phyloP scores from a whole-genome alignment of 2,888 invertebrate genomes.

The Cheilosia pagana region DNA sequence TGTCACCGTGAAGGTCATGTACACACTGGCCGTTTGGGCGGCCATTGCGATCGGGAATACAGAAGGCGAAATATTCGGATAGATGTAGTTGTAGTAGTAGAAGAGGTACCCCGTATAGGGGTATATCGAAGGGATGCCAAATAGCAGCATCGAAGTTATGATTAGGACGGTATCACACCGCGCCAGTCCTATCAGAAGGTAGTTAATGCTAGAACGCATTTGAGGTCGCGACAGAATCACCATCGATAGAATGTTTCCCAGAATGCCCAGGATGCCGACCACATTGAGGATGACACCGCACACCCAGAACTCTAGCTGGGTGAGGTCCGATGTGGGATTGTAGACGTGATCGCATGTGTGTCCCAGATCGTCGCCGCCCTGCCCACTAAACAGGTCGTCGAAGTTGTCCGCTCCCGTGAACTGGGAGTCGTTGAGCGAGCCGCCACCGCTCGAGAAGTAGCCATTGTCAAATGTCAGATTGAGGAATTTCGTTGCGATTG shows the following conservation, averaged over 20 bases:
- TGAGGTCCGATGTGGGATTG: conserved; percentile 78
- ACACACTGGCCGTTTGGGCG: conserved; percentile 96
- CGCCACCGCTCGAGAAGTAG: conserved; percentile 17
- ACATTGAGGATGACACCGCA: conserved; percentile 92
- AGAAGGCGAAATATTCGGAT: conserved; percentile 91
- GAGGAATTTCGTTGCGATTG: conserved; percentile 50
- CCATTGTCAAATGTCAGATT: conserved; percentile 49
- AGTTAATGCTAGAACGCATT: conserved; percentile 98
- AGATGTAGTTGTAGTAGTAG: conserved; percentile 91
- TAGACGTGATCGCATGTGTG: conserved; percentile 78
- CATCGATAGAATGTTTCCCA: conserved; percentile 95
- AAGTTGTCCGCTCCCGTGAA: conserved; percentile 1
- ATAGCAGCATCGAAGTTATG: conserved; percentile 92
- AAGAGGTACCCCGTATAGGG: conserved; percentile 91
- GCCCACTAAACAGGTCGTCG: neutral
- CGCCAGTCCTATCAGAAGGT: conserved; percentile 95
- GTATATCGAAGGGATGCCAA: conserved; percentile 93
- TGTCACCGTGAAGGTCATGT: conserved; percentile 94
- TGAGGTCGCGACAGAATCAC: conserved; percentile 95
- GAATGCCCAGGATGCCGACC: conserved; percentile 92
- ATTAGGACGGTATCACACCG: conserved; percentile 96
- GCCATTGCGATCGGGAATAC: conserved; percentile 93
- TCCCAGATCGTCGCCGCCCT: conserved; percentile 3
- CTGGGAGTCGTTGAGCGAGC: conserved; percentile 20
- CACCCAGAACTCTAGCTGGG: conserved; percentile 90